phyloP scores from a whole-genome alignment of 2,113 vertebrate genomes.

The Rhinopomastus cyanomelas region DNA sequence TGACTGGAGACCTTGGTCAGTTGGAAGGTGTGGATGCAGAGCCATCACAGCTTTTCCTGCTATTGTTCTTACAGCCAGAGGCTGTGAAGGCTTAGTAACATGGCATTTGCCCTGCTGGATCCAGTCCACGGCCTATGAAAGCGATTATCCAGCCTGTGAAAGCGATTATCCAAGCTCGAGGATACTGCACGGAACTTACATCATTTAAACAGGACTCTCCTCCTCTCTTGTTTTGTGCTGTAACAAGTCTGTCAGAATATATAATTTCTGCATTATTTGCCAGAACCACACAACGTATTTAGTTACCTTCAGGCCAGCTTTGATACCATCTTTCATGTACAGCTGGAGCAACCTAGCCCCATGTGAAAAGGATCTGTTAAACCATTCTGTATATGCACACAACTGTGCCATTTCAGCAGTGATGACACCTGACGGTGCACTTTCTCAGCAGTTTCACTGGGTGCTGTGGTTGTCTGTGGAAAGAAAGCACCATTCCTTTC shows the following conservation, averaged over 20 bases:
- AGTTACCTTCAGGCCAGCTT: not conserved
- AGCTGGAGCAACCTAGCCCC: not conserved
- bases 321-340: not conserved
- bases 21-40: not conserved
- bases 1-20: not conserved
- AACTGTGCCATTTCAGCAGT: not conserved
- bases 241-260: not conserved
- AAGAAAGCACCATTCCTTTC: not conserved
- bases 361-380: not conserved
- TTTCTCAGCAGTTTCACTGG: not conserved
- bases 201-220: not conserved
- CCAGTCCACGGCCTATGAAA: not conserved
- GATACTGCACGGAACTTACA: not conserved
- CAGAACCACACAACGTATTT: not conserved
- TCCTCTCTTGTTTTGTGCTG: not conserved
- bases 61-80: not conserved
- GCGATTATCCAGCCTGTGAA: not conserved
- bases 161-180: not conserved
- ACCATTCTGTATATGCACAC: not conserved
- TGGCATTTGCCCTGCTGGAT: accelerated
- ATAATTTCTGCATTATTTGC: not conserved
- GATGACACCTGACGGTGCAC: not conserved
- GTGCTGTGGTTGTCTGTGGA: not conserved
- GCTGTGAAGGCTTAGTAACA: not conserved
- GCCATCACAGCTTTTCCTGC: not conserved